Evolutionary conservation across 2,113 vertebrate genomes (phyloP), one percentile per base, ranked within the genome.

Genomic region (Dromas ardeola): DNA sequence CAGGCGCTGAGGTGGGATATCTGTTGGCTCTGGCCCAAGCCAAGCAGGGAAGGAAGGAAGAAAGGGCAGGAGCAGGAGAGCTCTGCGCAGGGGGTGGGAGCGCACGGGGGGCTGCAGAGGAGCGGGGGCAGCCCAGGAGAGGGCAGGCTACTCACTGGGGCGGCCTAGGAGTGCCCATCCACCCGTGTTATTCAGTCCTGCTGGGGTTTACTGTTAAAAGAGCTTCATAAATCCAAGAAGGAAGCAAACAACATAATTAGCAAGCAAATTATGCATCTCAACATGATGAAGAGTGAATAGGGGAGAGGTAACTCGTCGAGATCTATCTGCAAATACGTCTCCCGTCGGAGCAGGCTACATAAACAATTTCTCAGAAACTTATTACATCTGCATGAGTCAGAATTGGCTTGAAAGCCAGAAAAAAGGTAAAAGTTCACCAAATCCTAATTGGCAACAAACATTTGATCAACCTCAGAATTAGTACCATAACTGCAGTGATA

Each of bases 231-330:
- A 95, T 80, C n/a, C 38, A 86, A 70, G 55, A 86, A 42, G 34
- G 58, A 56, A 86, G 63, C 22, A 90, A 95, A 88, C 30, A 77
- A 81, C 27, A 13, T 83, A 80, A 95, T 94, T 78, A 96, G 55
- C 38, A 65, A 85, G 76, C 13, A 91, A 91, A 90, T 78, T 77
- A 62, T 34, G 65, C 59, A 43, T 36, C 7, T 1, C 53, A 74
- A 81, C n/a, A 13, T 59, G 59, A 89, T 66, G n/a, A 78, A 66
- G 50, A 71, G 72, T 45, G 80, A 88, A 42, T 26, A 81, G 42
- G 16, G 27, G 45, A 86, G 63, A 85, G 50, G 78, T 73, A 90
- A 74, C 55, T 80, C 19, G 0, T 5, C 27, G 86, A 81, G 49
- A 78, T 65, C 53, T 82, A 9, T 56, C 50, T 36, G 40, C 62